phyloP scores from a whole-genome alignment of 2,113 vertebrate genomes.

The Propithecus coquereli region DNA sequence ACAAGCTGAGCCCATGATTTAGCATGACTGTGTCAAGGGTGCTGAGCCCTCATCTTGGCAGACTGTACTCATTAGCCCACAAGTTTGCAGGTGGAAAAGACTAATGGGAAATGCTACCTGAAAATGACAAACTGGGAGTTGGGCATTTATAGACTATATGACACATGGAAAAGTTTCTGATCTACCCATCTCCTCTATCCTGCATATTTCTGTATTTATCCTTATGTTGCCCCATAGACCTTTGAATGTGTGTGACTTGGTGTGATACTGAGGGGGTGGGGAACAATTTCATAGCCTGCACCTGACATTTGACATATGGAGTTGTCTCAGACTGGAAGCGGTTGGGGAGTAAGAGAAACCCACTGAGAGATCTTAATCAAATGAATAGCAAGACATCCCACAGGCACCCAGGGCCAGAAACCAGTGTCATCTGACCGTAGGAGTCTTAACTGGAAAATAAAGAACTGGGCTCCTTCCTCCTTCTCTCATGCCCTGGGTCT shows the following conservation, averaged over 20 bases:
- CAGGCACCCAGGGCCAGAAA: not conserved
- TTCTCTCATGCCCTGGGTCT: not conserved
- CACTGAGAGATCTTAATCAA: not conserved
- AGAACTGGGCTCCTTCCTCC: too few species aligned
- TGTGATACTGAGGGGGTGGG: not conserved
- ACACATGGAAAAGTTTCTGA: not conserved
- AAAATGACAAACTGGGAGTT: not conserved
- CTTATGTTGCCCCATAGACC: not conserved
- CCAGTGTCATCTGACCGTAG: not conserved
- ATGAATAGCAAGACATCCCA: not conserved
- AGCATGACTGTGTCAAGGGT: not conserved
- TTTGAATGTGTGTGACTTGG: not conserved
- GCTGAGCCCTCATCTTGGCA: not conserved
- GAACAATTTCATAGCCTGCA: not conserved
- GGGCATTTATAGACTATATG: not conserved
- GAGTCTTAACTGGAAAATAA: not conserved
- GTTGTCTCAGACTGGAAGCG: not conserved
- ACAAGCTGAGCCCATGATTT: not conserved
- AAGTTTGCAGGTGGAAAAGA: not conserved
- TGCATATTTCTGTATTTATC: not conserved
- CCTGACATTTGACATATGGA: not conserved
- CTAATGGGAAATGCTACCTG: not conserved
- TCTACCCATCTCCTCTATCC: not conserved
- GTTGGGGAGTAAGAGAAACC: not conserved
- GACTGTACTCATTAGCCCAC: not conserved